Percentiles rank a stretch among this genome's conserved stretches.
Conservation (phyloP, 2,797 vertebrate genomes). For the Poecilia wingei region DNA sequence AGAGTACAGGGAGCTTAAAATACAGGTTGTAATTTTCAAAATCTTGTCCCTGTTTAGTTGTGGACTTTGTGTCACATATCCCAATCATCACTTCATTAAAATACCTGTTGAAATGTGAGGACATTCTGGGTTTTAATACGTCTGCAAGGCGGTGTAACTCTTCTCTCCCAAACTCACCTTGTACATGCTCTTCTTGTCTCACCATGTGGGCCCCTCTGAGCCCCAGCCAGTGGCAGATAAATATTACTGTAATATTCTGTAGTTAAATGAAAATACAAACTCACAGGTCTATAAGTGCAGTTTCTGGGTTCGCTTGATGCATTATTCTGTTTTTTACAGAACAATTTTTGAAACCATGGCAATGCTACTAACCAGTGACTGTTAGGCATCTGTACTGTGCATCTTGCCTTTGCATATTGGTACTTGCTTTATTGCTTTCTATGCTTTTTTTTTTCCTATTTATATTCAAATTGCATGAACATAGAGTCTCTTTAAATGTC, state of each 20-base stretch:
- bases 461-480: conserved; percentile 71
- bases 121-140: background rate
- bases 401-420: conserved; percentile 68
- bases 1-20: background rate
- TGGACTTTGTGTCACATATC: background rate
- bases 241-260: conserved; percentile 63
- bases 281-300: conserved; percentile 40
- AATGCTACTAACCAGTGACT: conserved; percentile 73
- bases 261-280: conserved; percentile 49
- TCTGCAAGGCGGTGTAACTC: background rate
- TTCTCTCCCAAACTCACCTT: conserved; percentile 41
- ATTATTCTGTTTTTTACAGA: conserved; percentile 35
- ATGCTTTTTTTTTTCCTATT: conserved; percentile 62
- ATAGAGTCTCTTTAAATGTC: conserved; percentile 57
- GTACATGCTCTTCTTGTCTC: conserved; percentile 56
- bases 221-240: conserved; percentile 40
- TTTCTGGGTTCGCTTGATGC: conserved; percentile 46
- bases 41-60: background rate
- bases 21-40: background rate
- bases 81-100: background rate
- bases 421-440: conserved; percentile 62
- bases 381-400: conserved; percentile 68
- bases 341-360: conserved; percentile 61
- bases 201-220: conserved; percentile 29
- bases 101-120: background rate